Evolutionary conservation across 2,888 invertebrate species (phyloP).

Genomic region (Apodemia hepburni): DNA sequence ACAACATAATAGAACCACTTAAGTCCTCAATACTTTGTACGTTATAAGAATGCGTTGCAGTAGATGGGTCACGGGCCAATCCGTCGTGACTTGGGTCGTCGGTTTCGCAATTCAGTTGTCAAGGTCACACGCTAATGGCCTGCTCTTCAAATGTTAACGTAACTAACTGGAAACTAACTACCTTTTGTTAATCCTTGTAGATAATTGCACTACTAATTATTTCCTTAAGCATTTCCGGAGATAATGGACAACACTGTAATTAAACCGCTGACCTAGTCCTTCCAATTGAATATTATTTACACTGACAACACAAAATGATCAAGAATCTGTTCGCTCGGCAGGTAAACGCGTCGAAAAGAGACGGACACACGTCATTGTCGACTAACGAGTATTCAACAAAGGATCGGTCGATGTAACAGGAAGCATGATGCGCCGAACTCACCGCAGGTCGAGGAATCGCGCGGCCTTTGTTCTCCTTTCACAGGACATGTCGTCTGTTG

Average conservation of each 20-base stretch:
- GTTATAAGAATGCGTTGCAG: constrained; percentile 5
- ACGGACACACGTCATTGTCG: constrained; percentile 60
- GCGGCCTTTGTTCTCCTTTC: constrained; percentile 75
- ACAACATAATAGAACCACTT: not conserved
- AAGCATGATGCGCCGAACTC: constrained; percentile 64
- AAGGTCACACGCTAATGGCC: constrained; percentile 66
- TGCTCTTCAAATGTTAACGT: constrained; percentile 57
- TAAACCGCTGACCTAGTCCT: constrained; percentile 25
- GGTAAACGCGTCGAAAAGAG: constrained; percentile 64
- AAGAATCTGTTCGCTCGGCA: constrained; percentile 49
- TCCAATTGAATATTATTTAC: constrained; percentile 13
- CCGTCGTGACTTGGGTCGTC: constrained; percentile 48
- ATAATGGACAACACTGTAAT: constrained; percentile 32
- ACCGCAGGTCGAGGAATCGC: constrained; percentile 77
- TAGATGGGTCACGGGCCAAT: constrained; percentile 12
- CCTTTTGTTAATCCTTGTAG: constrained; percentile 37
- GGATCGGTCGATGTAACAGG: constrained; percentile 63
- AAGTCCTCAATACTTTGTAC: not conserved
- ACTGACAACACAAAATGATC: constrained; percentile 27
- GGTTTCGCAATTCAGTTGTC: constrained; percentile 62
- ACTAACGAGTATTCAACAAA: constrained; percentile 65
- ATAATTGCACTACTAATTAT: constrained; percentile 38
- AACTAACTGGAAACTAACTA: constrained; percentile 39
- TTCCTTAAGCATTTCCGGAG: constrained; percentile 39
- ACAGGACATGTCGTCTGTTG: constrained; percentile 73